Evolutionary conservation across 2,888 invertebrate genomes (phyloP), one percentile per base, ranked within the genome.

Genomic region (Bembecia ichneumoniformis): DNA sequence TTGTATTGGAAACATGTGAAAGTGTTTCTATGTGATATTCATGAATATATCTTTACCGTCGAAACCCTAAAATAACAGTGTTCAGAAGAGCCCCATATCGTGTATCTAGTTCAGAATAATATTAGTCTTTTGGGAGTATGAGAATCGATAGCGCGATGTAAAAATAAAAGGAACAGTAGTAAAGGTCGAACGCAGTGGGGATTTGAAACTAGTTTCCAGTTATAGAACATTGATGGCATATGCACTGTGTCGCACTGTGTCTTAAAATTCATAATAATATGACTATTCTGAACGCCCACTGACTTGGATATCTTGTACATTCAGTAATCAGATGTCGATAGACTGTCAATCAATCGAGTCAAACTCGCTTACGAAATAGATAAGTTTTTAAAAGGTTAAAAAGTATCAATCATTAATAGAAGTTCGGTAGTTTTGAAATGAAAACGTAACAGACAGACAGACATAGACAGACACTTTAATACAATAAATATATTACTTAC

Each of bases 81-180:
- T 13, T 40, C 40, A 1, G 28, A 40, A 40, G 40, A 13, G 13
- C 13, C 40, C 13, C 40, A n/a, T n/a, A n/a, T 40, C 13, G 13
- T 13, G 40, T 40, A 36, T 36, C n/a, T 13, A 40, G 40, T 40
- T 40, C 40, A 40, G 40, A 40, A 40, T 11, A 40, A 40, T 40
- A 40, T n/a, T 40, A 40, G 40, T 13, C 40, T 40, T 40, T 13
- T 40, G 40, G 40, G 40, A 40, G 40, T 13, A 40, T 40, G 13
- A 10, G 13, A 40, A n/a, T 40, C 40, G 40, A 40, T 3, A 40
- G 40, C 3, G 51, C 52, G 55, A 50, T 55, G 59, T 66, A 63
- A 66, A 67, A 64, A 68, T 68, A 68, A 66, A 65, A 55, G 55
- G 57, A 58, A 58, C 52, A 40, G 40, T 40, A 40, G 55, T 55